Conservation (phyloP, 2,888 invertebrate species). For the Andrena haemorrhoa region DNA sequence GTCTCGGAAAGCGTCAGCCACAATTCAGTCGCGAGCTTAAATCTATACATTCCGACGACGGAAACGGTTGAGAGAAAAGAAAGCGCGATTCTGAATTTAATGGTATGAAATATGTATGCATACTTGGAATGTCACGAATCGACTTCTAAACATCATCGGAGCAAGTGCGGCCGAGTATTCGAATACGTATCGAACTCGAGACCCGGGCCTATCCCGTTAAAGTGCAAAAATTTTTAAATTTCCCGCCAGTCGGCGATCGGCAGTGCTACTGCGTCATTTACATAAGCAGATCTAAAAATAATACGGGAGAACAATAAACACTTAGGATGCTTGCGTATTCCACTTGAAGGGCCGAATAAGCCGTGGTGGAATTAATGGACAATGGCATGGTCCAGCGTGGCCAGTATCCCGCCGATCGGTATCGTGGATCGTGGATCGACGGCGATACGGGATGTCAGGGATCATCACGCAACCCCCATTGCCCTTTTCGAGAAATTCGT, state of each 20-base stretch:
- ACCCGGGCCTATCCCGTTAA: constrained; percentile 14
- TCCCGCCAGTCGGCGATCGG: constrained; percentile 72
- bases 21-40: no score
- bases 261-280: constrained; percentile 81
- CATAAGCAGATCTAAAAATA: constrained; percentile 82
- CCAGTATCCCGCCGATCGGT: constrained; percentile 29
- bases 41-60: no score
- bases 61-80: not conserved
- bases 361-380: constrained; percentile 21
- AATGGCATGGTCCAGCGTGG: constrained; percentile 31
- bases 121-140: constrained; percentile 30
- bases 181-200: constrained; percentile 19
- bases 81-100: constrained; percentile 7
- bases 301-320: constrained; percentile 77
- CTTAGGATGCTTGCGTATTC: constrained; percentile 60
- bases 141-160: constrained; percentile 26
- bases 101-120: constrained; percentile 17
- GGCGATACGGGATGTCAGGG: constrained; percentile 42
- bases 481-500: constrained; percentile 85
- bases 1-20: no score
- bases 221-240: constrained; percentile 64
- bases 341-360: constrained; percentile 39
- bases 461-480: constrained; percentile 71
- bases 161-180: constrained; percentile 18
- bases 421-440: constrained; percentile 18